phyloP scores from a whole-genome alignment of 1,140 invertebrate genomes.

The Drosophila jambulina region DNA sequence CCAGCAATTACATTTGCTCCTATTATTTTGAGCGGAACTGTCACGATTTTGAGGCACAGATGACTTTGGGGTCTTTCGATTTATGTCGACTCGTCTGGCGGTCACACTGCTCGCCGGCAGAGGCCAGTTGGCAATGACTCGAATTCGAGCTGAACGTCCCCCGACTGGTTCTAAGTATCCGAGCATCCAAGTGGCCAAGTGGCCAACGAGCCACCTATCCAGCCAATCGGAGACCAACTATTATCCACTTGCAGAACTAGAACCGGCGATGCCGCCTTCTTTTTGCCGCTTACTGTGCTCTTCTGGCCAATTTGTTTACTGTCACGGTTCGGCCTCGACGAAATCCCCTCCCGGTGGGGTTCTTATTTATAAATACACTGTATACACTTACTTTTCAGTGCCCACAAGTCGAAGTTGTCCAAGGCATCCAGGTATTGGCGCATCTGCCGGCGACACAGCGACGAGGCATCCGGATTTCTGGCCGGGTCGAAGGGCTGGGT shows the following conservation, averaged over 20 bases:
- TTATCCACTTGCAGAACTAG: constrained; percentile 46
- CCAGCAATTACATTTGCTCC: constrained; percentile 7
- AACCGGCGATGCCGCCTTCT: constrained; percentile 13
- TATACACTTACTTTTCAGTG: constrained; percentile 76
- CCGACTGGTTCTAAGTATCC: constrained; percentile 30
- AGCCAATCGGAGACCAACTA: constrained; percentile 2
- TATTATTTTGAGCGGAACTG: constrained; percentile 27
- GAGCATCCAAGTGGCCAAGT: neutral
- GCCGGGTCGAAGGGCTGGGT: constrained; percentile 77
- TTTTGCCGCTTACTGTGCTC: neutral
- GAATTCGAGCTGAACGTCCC: constrained; percentile 51
- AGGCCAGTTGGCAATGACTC: constrained; percentile 77
- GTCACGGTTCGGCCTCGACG: constrained; percentile 13
- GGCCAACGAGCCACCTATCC: neutral
- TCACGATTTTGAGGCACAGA: constrained; percentile 64
- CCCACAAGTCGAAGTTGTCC: constrained; percentile 84
- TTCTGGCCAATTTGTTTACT: constrained; percentile 34
- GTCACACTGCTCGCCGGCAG: constrained; percentile 40
- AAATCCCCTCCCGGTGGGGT: neutral
- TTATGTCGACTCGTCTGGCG: constrained; percentile 75
- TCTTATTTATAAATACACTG: neutral
- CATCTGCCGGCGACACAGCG: constrained; percentile 71
- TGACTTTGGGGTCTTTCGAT: constrained; percentile 79
- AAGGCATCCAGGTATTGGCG: constrained; percentile 67
- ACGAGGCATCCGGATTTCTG: constrained; percentile 66